Evolutionary conservation across 2,113 vertebrate genomes (phyloP).

Genomic region (Campylorhamphus procurvoides): DNA sequence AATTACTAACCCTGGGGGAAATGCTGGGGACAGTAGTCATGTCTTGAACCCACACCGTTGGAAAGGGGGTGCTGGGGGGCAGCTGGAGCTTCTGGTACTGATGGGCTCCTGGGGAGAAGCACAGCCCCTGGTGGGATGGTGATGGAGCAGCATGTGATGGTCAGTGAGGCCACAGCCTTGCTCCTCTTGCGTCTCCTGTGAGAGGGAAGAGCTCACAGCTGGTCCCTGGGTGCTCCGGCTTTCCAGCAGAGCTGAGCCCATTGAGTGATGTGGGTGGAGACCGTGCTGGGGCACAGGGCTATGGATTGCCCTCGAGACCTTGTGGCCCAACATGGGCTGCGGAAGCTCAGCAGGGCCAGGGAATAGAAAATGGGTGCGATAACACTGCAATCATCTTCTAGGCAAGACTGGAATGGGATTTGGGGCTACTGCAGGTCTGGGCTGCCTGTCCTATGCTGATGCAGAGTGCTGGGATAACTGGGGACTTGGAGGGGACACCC

Average conservation of each 20-base stretch:
- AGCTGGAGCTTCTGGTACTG: background rate
- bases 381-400: accelerated
- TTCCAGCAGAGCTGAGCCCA: accelerated
- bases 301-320: background rate
- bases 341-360: background rate
- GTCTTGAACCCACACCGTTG: background rate
- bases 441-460: background rate
- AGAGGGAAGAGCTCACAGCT: background rate
- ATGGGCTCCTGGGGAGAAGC: background rate
- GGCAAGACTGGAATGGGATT: background rate
- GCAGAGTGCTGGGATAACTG: background rate
- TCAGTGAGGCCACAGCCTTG: background rate
- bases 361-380: background rate
- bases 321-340: background rate
- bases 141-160: background rate
- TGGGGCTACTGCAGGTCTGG: accelerated
- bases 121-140: background rate
- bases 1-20: background rate
- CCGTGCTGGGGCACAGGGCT: accelerated
- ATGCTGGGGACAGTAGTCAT: background rate
- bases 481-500: background rate
- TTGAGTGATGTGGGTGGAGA: background rate
- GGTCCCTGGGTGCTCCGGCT: accelerated
- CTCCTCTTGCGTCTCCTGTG: background rate
- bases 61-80: background rate